A percentile compares a stretch with the other conserved stretches of the same genome.
Evolutionary conservation across 2,888 invertebrate species (phyloP).

Genomic region (Tetanocera ferruginea): DNA sequence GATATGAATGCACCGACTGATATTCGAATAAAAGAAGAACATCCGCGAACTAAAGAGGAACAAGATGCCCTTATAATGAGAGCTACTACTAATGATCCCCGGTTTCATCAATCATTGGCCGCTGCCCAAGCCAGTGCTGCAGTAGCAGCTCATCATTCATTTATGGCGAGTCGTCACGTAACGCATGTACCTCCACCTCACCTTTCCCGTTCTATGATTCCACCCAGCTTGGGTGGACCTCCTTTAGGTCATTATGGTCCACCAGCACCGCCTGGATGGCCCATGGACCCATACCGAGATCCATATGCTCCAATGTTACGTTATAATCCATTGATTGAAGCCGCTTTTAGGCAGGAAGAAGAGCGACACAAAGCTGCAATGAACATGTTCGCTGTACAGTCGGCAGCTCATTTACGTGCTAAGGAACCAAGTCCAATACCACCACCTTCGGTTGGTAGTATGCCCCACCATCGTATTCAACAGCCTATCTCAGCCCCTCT

Average conservation of each 20-base stretch:
- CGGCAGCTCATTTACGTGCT: slow-evolving; percentile 67
- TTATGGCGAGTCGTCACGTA: slow-evolving; percentile 71
- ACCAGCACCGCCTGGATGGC: slow-evolving; percentile 73
- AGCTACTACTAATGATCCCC: slow-evolving; percentile 69
- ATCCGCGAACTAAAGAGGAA: slow-evolving; percentile 68
- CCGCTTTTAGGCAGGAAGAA: slow-evolving; percentile 82
- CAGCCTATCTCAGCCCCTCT: slow-evolving; percentile 32
- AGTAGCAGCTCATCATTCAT: slow-evolving; percentile 70
- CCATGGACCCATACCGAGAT: slow-evolving; percentile 77
- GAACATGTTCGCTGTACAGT: slow-evolving; percentile 78
- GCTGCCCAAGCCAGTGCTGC: slow-evolving; percentile 68
- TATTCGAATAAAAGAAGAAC: slow-evolving; percentile 74
- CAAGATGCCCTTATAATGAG: slow-evolving; percentile 71
- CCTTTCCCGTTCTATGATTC: slow-evolving; percentile 72
- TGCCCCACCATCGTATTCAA: slow-evolving; percentile 68
- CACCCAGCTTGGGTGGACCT: slow-evolving; percentile 68
- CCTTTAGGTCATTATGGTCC: slow-evolving; percentile 75
- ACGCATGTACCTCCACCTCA: slow-evolving; percentile 72
- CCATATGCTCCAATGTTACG: slow-evolving; percentile 78
- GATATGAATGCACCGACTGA: slow-evolving; percentile 57
- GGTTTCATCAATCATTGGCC: slow-evolving; percentile 72
- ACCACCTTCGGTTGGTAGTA: slow-evolving; percentile 60
- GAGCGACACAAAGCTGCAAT: slow-evolving; percentile 84
- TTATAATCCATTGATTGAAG: slow-evolving; percentile 85
- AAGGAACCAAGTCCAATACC: slow-evolving; percentile 70